phyloP scores from a whole-genome alignment of 2,797 vertebrate species.

The Vespertilio murinus region DNA sequence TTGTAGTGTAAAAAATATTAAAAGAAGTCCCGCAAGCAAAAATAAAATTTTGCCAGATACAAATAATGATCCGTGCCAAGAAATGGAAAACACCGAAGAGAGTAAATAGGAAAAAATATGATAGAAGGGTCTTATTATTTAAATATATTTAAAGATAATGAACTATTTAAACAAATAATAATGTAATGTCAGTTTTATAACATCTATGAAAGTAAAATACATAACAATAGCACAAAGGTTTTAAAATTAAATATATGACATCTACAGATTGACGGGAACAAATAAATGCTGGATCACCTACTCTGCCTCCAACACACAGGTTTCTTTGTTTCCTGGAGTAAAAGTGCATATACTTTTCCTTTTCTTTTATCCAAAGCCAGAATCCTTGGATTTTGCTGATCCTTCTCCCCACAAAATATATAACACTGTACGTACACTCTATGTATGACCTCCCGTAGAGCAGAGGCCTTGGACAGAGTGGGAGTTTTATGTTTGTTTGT shows the following conservation, averaged over 20 bases:
- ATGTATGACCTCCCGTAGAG: neutral
- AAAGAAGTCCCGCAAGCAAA: too few relatives aligned
- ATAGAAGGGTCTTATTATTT: too few relatives aligned
- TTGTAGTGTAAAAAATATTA: too few relatives aligned
- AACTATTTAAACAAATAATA: too few relatives aligned
- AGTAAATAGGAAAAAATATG: too few relatives aligned
- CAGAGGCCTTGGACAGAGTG: constrained; percentile 24
- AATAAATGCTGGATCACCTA: neutral
- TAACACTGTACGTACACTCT: neutral
- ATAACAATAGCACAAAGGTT: neutral
- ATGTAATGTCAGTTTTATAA: too few relatives aligned
- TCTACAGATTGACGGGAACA: neutral
- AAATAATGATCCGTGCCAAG: too few relatives aligned
- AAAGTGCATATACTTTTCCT: constrained; percentile 40
- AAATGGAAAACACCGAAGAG: too few relatives aligned
- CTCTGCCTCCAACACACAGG: neutral
- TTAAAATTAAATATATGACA: neutral
- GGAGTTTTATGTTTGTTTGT: neutral
- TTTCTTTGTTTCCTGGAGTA: constrained; percentile 41
- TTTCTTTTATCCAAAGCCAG: constrained; percentile 16
- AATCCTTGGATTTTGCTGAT: constrained; percentile 21
- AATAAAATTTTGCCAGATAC: too few relatives aligned
- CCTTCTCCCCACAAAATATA: neutral
- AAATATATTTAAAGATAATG: too few relatives aligned
- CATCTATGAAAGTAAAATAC: neutral